These are phyloP conservation scores for Mohoua ochrocephala DNA, from an alignment of 2,113 vertebrate species.

Conservation along the genomic window DNA sequence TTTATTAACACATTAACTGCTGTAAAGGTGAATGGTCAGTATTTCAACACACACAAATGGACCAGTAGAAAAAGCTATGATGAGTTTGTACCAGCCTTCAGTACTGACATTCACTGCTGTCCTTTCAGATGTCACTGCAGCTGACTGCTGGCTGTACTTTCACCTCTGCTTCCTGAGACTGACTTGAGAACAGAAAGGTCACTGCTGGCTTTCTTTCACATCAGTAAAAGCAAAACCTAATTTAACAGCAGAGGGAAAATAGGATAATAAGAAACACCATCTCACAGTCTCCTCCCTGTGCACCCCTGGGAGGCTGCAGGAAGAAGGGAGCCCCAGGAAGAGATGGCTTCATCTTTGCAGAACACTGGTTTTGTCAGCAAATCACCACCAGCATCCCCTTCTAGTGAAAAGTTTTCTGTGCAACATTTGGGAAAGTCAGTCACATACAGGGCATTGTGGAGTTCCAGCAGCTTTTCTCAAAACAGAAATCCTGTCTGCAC, in stretches of 20 bases:
- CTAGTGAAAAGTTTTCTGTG: not conserved
- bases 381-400: not conserved
- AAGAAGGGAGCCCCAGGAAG: accelerated
- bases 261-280: not conserved
- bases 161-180: not conserved
- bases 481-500: not conserved
- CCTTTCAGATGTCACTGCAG: not conserved
- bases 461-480: not conserved
- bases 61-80: not conserved
- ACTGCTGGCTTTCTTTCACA: not conserved
- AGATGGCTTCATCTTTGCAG: not conserved
- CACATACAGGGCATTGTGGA: not conserved
- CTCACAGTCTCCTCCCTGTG: not conserved
- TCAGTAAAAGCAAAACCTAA: not conserved
- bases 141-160: not conserved
- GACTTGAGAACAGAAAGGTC: not conserved
- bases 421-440: not conserved
- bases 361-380: not conserved
- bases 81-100: not conserved
- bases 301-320: not conserved
- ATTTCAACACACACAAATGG: not conserved
- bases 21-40: not conserved
- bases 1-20: not conserved
- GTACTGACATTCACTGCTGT: not conserved
- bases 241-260: not conserved